phyloP scores from a whole-genome alignment of 2,888 invertebrate species.

The Hermodice carunculata region DNA sequence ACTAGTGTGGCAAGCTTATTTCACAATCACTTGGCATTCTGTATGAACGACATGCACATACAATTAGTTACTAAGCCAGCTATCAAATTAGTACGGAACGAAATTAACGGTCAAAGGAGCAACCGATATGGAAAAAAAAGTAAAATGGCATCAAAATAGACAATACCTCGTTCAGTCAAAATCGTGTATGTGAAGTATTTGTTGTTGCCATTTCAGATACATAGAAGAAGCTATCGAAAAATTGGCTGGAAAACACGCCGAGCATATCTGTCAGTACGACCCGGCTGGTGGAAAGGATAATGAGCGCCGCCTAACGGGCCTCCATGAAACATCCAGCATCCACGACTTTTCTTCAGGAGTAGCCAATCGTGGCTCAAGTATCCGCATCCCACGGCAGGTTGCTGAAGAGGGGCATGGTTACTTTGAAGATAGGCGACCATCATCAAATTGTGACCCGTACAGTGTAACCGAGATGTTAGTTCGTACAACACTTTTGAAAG shows the following conservation, averaged over 20 bases:
- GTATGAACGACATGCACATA: no score
- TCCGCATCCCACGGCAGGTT: constrained; percentile 87
- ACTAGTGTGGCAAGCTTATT: no score
- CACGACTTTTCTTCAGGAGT: constrained; percentile 93
- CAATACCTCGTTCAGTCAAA: no score
- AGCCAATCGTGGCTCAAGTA: constrained; percentile 93
- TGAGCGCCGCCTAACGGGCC: constrained; percentile 90
- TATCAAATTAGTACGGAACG: no score
- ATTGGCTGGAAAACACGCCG: constrained; percentile 88
- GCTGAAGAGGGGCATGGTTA: constrained; percentile 91
- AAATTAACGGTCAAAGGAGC: no score
- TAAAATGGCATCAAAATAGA: no score
- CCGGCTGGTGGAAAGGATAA: constrained; percentile 96
- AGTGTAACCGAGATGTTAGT: constrained; percentile 62
- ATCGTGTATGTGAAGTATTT: no score
- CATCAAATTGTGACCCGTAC: constrained; percentile 70
- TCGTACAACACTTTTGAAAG: constrained; percentile 45
- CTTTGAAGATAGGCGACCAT: constrained; percentile 87
- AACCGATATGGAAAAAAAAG: no score
- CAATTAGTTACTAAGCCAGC: no score
- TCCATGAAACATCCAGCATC: constrained; percentile 96
- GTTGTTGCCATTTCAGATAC: constrained; percentile 77
- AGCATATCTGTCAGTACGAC: constrained; percentile 97
- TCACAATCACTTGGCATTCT: no score
- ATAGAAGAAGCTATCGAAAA: constrained; percentile 97